phyloP scores from a whole-genome alignment of 2,113 vertebrate species.

The Oreotrochilus melanogaster region DNA sequence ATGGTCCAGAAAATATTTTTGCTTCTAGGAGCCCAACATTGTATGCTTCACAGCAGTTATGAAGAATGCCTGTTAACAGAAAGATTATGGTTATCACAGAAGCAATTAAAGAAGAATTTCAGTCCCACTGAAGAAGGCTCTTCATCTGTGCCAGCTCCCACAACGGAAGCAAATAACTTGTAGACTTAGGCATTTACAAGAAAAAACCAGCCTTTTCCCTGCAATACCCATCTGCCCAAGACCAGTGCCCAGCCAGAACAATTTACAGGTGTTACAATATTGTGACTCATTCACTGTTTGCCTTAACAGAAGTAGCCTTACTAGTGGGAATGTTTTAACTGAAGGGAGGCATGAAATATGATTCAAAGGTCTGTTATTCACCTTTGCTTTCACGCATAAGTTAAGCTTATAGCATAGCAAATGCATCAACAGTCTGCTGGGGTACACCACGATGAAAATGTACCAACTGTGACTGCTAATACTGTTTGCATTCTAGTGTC shows the following conservation, averaged over 20 bases:
- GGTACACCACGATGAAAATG: not conserved
- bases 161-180: not conserved
- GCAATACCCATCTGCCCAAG: not conserved
- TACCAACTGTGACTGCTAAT: not conserved
- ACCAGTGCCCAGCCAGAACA: not conserved
- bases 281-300: not conserved
- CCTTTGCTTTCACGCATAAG: not conserved
- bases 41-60: constrained; percentile 80
- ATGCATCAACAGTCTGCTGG: not conserved
- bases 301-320: not conserved
- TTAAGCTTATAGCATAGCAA: not conserved
- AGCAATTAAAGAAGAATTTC: constrained; percentile 46
- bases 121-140: not conserved
- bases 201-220: not conserved
- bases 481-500: not conserved
- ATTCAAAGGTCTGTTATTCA: not conserved
- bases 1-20: constrained; percentile 86
- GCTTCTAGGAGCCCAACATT: constrained; percentile 86
- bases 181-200: not conserved
- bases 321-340: not conserved
- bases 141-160: not conserved
- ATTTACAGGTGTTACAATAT: not conserved
- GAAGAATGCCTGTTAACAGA: constrained; percentile 74
- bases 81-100: constrained; percentile 45
- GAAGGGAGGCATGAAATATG: not conserved